Percentiles rank a stretch among this genome's conserved stretches.
These are phyloP conservation scores for Strigamia transsilvanica DNA, from an alignment of 2,888 invertebrate genomes.

Conservation along the genomic window DNA sequence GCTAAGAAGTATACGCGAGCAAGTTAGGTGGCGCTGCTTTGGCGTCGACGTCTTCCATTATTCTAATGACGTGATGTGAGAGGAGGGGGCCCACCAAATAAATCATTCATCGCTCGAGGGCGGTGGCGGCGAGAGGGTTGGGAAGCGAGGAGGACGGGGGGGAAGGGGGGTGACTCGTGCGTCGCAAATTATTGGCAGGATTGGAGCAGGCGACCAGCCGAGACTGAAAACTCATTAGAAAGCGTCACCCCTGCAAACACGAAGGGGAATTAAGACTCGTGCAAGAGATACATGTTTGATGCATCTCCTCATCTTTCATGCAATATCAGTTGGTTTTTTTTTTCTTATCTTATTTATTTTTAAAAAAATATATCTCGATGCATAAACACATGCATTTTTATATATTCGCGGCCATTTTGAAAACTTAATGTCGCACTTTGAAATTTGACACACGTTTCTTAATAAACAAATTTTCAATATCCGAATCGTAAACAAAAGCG, in stretches of 20 bases:
- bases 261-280: slow-evolving; percentile 21
- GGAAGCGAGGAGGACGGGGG: neutral
- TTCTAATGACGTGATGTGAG: slow-evolving; percentile 23
- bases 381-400: neutral
- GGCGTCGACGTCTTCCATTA: slow-evolving; percentile 38
- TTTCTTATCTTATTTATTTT: neutral
- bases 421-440: neutral
- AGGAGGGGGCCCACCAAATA: slow-evolving; percentile 5
- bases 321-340: neutral
- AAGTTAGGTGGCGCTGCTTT: slow-evolving; percentile 35
- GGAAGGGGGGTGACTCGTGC: neutral
- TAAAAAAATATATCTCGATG: neutral
- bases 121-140: slow-evolving; percentile 22
- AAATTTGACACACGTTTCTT: slow-evolving; percentile 33
- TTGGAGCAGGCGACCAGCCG: slow-evolving; percentile 34
- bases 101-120: slow-evolving; percentile 38
- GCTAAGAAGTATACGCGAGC: neutral
- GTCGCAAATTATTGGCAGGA: slow-evolving; percentile 31
- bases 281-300: slow-evolving; percentile 16
- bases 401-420: neutral
- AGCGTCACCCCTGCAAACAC: slow-evolving; percentile 22
- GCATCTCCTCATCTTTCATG: neutral
- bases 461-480: slow-evolving; percentile 22
- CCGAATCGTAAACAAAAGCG: neutral
- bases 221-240: slow-evolving; percentile 38